A percentile compares a stretch with the other conserved stretches of the same genome.
Evolutionary conservation across 2,888 invertebrate genomes (phyloP).

Genomic region (Rhimphoctona megacephalus): DNA sequence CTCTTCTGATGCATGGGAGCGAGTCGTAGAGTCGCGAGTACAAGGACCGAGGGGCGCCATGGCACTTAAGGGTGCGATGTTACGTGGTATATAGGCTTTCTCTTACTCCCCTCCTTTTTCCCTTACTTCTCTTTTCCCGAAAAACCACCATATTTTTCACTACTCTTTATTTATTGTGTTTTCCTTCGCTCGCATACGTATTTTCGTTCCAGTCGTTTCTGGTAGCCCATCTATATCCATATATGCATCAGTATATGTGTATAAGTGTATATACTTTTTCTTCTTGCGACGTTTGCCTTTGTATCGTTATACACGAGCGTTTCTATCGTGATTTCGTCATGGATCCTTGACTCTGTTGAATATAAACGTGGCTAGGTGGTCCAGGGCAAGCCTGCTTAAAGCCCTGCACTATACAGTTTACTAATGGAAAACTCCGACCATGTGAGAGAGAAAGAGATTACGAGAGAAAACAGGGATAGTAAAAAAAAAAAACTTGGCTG

Average conservation of each 20-base stretch:
- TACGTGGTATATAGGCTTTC: slow-evolving; percentile 56
- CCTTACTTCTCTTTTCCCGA: slow-evolving; percentile 5
- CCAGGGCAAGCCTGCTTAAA: slow-evolving; percentile 46
- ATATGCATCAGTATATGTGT: background rate
- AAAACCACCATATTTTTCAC: slow-evolving; percentile 78
- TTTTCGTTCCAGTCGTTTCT: slow-evolving; percentile 48
- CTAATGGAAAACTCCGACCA: slow-evolving; percentile 68
- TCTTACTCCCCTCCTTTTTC: slow-evolving; percentile 16
- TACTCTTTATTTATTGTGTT: slow-evolving; percentile 79
- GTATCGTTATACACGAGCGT: slow-evolving; percentile 67
- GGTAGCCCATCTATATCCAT: background rate
- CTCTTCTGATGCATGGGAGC: slow-evolving; percentile 75
- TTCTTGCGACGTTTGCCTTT: slow-evolving; percentile 59
- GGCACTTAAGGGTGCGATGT: slow-evolving; percentile 80
- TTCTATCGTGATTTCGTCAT: slow-evolving; percentile 79
- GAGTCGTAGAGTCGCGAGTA: slow-evolving; percentile 69
- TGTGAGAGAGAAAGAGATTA: slow-evolving; percentile 21
- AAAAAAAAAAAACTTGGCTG: slow-evolving; percentile 15
- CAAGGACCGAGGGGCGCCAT: slow-evolving; percentile 78
- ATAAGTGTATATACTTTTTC: slow-evolving; percentile 10
- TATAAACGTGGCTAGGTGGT: slow-evolving; percentile 66
- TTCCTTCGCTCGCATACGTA: slow-evolving; percentile 65
- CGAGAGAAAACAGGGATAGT: slow-evolving; percentile 15
- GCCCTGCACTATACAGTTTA: slow-evolving; percentile 10
- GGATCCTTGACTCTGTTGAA: slow-evolving; percentile 78